Evolutionary conservation across 2,113 vertebrate genomes (phyloP), one percentile per base, ranked within the genome.

Genomic region (Pseudois nayaur): DNA sequence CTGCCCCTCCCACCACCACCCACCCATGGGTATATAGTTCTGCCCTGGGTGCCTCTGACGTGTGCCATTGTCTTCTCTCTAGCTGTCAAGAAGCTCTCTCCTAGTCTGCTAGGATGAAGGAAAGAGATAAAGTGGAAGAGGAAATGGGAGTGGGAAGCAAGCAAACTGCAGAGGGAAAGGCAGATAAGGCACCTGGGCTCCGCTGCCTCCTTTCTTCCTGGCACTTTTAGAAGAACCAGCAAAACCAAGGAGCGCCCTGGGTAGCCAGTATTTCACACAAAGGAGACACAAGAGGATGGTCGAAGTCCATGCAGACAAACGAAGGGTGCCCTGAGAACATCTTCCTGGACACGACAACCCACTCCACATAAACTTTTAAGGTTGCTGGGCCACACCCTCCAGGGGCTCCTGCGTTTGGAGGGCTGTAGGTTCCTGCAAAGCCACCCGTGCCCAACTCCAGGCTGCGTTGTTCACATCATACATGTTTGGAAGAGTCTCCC

Each of bases 211-310:
- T 82, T 21, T 82, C 31, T 82, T 33, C 21, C 3, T 54, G 50
- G 79, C 19, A 8, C 23, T 78, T 62, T n/a, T 40, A 62, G 45
- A 31, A 55, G 25, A 48, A 14, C 16, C 45, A 67, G 79, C 1
- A 8, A 12, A 10, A 33, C 5, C 5, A 2, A 43, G 36, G 12
- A 54, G 19, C 1, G 3, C 45, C n/a, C 19, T 25, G 10, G 6
- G 12, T 31, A 10, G 4, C 54, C 19, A 7, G 4, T 2, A 5
- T 3, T 33, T 29, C 15, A 1, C 14, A 6, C 11, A 31, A 4
- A 16, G n/a, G 33, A 54, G 48, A 36, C 10, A 54, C 48, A 83
- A 54, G 33, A 23, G 50, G 79, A 3, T 14, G 31, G 79, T 82
- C 6, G 7, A 23, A n/a, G 33, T 36, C 79, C 16, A 25, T 8